phyloP scores from a whole-genome alignment of 2,888 invertebrate genomes.

The Thera britannica region DNA sequence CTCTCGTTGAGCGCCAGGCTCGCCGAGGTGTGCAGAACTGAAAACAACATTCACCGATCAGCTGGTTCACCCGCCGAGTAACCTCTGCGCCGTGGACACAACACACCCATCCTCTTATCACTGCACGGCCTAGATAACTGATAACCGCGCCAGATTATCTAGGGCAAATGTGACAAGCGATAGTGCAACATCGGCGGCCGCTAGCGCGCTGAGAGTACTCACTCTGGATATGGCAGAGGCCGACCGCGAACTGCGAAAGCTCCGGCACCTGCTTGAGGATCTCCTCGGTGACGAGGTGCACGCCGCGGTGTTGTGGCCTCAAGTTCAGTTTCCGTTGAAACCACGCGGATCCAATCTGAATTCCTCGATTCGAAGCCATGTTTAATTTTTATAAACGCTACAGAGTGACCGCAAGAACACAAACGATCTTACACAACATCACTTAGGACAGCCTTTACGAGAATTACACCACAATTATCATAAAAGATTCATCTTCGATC shows the following conservation, averaged over 20 bases:
- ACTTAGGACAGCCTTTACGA: constrained; percentile 83
- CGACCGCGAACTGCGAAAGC: constrained; percentile 96
- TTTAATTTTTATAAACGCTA: constrained; percentile 85
- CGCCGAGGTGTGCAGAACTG: constrained; percentile 99
- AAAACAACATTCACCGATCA: constrained; percentile 75
- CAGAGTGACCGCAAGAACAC: constrained; percentile 81
- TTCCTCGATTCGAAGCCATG: constrained; percentile 96
- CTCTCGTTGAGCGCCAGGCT: constrained; percentile 98
- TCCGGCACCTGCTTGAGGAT: constrained; percentile 97
- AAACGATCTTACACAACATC: constrained; percentile 84
- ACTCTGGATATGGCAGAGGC: constrained; percentile 99
- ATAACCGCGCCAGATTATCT: constrained; percentile 55
- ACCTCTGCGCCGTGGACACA: constrained; percentile 34
- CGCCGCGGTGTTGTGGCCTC: constrained; percentile 97
- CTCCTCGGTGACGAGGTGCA: constrained; percentile 98
- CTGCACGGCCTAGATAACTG: constrained; percentile 44
- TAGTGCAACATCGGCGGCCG: constrained; percentile 74
- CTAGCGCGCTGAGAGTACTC: constrained; percentile 81
- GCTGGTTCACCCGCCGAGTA: constrained; percentile 52
- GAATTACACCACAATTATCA: constrained; percentile 88
- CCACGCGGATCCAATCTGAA: constrained; percentile 98
- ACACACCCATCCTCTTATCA: constrained; percentile 40
- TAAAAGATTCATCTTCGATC: constrained; percentile 87
- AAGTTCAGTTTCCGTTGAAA: constrained; percentile 98
- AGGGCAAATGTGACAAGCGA: constrained; percentile 69